Evolutionary conservation across 2,797 vertebrate genomes (phyloP).

Genomic region (Myripristis murdjan): DNA sequence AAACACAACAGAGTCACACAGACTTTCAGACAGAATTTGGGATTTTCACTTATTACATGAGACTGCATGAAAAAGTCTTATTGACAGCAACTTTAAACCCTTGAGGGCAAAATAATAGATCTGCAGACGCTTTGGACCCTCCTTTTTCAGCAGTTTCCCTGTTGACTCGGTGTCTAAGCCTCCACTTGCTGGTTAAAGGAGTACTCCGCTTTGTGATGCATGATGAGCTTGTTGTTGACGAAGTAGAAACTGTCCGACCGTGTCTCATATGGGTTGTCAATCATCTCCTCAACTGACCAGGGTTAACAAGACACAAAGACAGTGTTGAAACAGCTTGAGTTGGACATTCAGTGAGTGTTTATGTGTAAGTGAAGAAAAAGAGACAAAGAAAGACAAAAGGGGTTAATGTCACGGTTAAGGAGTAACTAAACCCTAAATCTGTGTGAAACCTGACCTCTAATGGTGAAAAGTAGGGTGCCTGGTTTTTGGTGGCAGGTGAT

Average conservation of each 20-base stretch:
- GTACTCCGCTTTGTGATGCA: constrained; percentile 96
- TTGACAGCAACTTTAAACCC: background rate
- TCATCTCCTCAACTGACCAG: constrained; percentile 89
- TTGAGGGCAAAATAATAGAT: background rate
- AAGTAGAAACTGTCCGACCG: constrained; percentile 97
- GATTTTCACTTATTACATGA: too few species aligned
- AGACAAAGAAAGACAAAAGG: too few species aligned
- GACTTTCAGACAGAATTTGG: too few species aligned
- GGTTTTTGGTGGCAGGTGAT: too few species aligned
- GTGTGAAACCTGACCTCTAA: too few species aligned
- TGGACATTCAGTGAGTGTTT: constrained; percentile 1
- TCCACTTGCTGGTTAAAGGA: constrained; percentile 81
- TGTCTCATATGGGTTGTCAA: constrained; percentile 90
- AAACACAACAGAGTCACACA: background rate
- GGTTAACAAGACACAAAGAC: constrained; percentile 9
- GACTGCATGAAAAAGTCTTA: too few species aligned
- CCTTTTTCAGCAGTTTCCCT: background rate
- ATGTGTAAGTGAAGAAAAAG: background rate
- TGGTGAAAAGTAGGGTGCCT: too few species aligned
- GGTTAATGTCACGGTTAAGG: too few species aligned
- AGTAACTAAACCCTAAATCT: too few species aligned
- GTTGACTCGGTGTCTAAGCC: background rate
- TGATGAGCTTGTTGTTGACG: constrained; percentile 93
- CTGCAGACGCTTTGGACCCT: background rate
- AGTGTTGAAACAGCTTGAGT: too few species aligned